A percentile compares a stretch with the other conserved stretches of the same genome.
These are phyloP conservation scores for Pterophyllum scalare DNA, from an alignment of 2,113 vertebrate genomes.

Conservation along the genomic window DNA sequence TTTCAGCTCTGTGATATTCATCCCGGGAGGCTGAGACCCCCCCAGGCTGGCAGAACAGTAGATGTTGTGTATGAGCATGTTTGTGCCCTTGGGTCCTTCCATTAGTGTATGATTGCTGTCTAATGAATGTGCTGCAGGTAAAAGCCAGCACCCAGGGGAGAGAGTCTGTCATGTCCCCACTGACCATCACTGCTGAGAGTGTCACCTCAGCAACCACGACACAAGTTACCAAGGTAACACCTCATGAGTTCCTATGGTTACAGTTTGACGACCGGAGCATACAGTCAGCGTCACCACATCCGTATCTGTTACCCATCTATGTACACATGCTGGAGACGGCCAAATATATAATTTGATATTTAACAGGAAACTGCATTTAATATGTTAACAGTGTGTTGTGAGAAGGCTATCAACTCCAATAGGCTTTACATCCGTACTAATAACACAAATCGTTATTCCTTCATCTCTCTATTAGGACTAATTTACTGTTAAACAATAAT, in stretches of 20 bases:
- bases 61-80: background rate
- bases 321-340: background rate
- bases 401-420: background rate
- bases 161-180: conserved; percentile 72
- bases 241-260: conserved; percentile 42
- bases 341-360: background rate
- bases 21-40: background rate
- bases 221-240: conserved; percentile 96
- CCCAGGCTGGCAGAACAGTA: background rate
- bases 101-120: background rate
- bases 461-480: background rate
- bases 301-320: background rate
- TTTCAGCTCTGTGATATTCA: background rate
- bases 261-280: background rate
- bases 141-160: conserved; percentile 65
- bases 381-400: background rate
- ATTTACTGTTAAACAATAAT: background rate
- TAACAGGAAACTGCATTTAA: background rate
- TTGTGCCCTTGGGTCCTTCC: background rate
- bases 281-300: background rate
- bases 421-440: background rate
- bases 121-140: conserved; percentile 65
- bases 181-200: conserved; percentile 87
- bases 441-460: background rate
- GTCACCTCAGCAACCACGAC: conserved; percentile 97